Conservation (phyloP, 2,888 invertebrate genomes). For the Synanthedon tipuliformis region DNA sequence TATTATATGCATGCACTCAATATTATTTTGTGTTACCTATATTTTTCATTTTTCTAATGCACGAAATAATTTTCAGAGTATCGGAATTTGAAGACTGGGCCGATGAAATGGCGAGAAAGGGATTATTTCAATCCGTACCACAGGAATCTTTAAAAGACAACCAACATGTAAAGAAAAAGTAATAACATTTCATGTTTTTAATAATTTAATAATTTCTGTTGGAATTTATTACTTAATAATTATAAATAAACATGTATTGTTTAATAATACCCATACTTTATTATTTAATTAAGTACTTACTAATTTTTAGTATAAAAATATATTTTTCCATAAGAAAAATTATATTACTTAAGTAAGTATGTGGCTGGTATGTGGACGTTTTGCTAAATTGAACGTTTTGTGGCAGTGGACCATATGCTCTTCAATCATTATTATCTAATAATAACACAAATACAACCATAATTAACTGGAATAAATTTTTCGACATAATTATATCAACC, state of each 20-base stretch:
- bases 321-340: too few species aligned
- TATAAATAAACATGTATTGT: too few species aligned
- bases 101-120: constrained; percentile 61
- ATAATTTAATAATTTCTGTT: too few species aligned
- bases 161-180: constrained; percentile 14
- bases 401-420: neutral
- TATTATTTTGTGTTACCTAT: neutral
- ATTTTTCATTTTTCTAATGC: constrained; percentile 1
- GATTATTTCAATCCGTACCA: constrained; percentile 52
- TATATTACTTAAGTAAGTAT: too few species aligned
- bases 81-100: constrained; percentile 49
- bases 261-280: too few species aligned
- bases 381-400: neutral
- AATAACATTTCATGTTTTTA: neutral
- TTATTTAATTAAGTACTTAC: too few species aligned
- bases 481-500: too few species aligned
- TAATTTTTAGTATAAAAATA: too few species aligned
- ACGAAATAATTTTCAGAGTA: constrained; percentile 24
- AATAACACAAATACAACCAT: neutral
- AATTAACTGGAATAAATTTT: neutral
- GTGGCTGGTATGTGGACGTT: too few species aligned
- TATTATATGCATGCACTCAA: too few species aligned
- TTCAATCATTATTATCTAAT: neutral
- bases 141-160: constrained; percentile 22
- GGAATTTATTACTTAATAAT: too few species aligned